Conservation (phyloP, 2,888 invertebrate species). For the Teleogryllus oceanicus region DNA sequence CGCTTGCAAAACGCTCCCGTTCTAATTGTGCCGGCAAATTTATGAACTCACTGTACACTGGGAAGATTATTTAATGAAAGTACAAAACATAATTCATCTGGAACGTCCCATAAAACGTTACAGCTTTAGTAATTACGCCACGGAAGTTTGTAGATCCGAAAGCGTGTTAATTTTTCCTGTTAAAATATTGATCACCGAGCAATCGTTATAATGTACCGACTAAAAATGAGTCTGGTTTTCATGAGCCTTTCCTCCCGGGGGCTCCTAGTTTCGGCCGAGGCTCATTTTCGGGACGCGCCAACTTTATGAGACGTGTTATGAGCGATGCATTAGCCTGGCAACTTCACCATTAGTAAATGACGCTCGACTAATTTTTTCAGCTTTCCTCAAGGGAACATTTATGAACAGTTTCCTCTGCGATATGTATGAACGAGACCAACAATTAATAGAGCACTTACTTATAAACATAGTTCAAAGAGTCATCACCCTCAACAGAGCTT, state of each 20-base stretch:
- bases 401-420: neutral
- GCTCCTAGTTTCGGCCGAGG: neutral
- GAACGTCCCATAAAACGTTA: constrained; percentile 5
- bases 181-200: constrained; percentile 7
- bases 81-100: constrained; percentile 9
- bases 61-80: constrained; percentile 10
- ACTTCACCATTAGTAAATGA: neutral
- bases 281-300: neutral
- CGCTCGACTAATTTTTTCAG: neutral
- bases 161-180: constrained; percentile 18
- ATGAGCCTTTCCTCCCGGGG: neutral
- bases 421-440: no score
- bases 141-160: constrained; percentile 5
- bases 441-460: no score
- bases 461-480: no score
- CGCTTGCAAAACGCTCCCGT: neutral
- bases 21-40: constrained; percentile 9
- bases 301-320: neutral
- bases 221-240: neutral
- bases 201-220: constrained; percentile 7
- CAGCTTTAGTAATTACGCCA: constrained; percentile 11
- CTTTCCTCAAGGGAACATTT: neutral
- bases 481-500: no score
- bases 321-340: neutral
- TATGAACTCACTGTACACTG: constrained; percentile 18